phyloP scores from a whole-genome alignment of 2,888 invertebrate species.

The Rotaria sp. region DNA sequence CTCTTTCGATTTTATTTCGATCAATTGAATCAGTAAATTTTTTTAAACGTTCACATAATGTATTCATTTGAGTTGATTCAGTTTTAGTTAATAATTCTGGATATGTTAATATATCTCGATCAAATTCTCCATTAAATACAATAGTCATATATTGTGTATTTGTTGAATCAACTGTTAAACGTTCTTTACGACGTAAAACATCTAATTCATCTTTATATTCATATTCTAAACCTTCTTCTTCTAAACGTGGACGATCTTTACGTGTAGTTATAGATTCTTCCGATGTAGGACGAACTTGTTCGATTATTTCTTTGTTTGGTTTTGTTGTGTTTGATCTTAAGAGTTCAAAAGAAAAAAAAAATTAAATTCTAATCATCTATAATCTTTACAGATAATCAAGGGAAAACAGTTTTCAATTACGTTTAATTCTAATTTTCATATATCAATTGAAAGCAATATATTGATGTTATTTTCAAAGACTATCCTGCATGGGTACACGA shows the following conservation, averaged over 20 bases:
- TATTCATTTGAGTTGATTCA: conserved; percentile 2
- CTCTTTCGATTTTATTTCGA: conserved; percentile 18
- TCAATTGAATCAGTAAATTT: conserved; percentile 5
- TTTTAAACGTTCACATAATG: conserved; percentile 6
- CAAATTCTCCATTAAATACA: conserved; percentile 20
- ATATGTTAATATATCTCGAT: conserved; percentile 26
- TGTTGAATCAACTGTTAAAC: conserved; percentile 25
- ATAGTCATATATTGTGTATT: conserved; percentile 17
- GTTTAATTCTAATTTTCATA: too few relatives aligned
- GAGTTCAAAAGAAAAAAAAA: background rate
- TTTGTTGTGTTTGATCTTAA: background rate
- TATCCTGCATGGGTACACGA: too few relatives aligned
- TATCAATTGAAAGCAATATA: too few relatives aligned
- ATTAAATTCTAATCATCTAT: too few relatives aligned
- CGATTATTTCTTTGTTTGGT: background rate
- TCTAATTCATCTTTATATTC: conserved; percentile 15
- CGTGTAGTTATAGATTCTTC: background rate
- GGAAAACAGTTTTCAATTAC: too few relatives aligned
- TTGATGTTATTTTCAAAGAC: too few relatives aligned
- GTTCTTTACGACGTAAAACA: conserved; percentile 1
- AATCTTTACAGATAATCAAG: too few relatives aligned
- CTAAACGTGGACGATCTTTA: background rate
- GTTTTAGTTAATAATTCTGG: conserved; percentile 15
- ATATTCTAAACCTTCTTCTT: conserved; percentile 27
- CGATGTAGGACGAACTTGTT: background rate